Evolutionary conservation across 92 coral and sea anemone genomes (phyloP), one percentile per base, ranked within the genome.

Genomic region (Meandrina meandrites): DNA sequence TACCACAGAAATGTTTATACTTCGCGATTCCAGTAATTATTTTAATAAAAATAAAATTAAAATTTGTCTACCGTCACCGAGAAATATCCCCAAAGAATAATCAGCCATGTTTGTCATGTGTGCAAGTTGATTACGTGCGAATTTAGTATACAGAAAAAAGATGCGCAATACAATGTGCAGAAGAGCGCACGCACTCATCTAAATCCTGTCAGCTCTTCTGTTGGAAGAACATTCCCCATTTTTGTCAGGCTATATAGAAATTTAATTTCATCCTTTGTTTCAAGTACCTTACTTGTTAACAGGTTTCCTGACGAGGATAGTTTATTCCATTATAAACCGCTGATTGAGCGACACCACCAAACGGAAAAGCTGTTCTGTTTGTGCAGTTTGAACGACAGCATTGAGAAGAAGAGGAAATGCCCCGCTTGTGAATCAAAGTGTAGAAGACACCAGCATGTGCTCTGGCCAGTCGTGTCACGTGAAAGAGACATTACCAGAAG

Each of bases 401-500:
- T 74, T 81, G 47, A 76, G 28, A 76, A 83, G 82, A 86, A 76
- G 45, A 75, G 34, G 15, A 57, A 47, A 53, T 92, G 94, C 56
- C 74, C 45, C 27, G 80, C 53, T 83, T 92, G 92, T 71, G 79
- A 53, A 14, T 48, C 89, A 37, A 62, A 89, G 72, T 94, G 92
- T 66, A 68, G 86, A 19, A 90, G 89, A 58, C 80, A 75, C 42
- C 83, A 79, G 68, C 75, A 86, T 53, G 56, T 76, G 58, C 69
- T 54, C 34, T 86, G 92, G 80, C 92, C 98, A 42, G 88, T 86
- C 31, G 53, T 92, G 5, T 84, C 79, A 17, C 76, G 84, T 78
- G 98, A 94, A 78, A 93, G 88, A 88, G 89, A 93, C 24, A 71
- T 92, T 16, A 94, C 98, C 60, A 86, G 51, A 66, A 71, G 95